Evolutionary conservation across 2,888 invertebrate genomes (phyloP), one percentile per base, ranked within the genome.

Genomic region (Frankliniella intonsa): DNA sequence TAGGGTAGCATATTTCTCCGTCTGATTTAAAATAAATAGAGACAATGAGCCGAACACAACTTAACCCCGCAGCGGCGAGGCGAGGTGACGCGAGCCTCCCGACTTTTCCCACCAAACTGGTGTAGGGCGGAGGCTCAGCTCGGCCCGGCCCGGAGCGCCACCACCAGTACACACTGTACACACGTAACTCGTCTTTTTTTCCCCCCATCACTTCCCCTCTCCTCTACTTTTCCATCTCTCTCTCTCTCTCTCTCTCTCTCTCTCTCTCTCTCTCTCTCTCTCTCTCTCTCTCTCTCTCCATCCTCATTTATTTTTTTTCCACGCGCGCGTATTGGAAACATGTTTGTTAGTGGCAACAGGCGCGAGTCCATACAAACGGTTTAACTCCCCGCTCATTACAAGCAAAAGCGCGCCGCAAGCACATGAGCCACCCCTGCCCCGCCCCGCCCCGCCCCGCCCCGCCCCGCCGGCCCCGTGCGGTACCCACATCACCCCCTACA

Each of bases 291-390:
- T 69, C 22, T 69, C n/a, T 69, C 22, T 69, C 22, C 3, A 19
- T 19, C 22, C 69, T 76, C 69, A 76, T 76, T 76, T 76, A 76
- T 76, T 38, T 38, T 38, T 38, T 38, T 38, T 38, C 2, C 38
- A 38, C 38, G 69, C 9, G 12, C 12, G 69, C 69, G 69, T 76
- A 76, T 76, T 76, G 69, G 69, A 25, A 76, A 76, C 69, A 76
- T 76, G 69, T 76, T 76, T 76, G 69, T 76, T 76, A 76, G 69
- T 76, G 69, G 69, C 69, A 76, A 76, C 69, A 76, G 25, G 69
- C 69, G 69, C 69, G 69, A 76, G 69, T 76, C 69, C 69, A 76
- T 76, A 76, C 69, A 76, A 76, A 76, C 69, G 69, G 69, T 76
- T 76, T 76, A 76, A 76, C 69, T 76, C 69, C 22, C 69, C 19